phyloP scores from a whole-genome alignment of 1,140 invertebrate species.

The Scylla paramamosain region DNA sequence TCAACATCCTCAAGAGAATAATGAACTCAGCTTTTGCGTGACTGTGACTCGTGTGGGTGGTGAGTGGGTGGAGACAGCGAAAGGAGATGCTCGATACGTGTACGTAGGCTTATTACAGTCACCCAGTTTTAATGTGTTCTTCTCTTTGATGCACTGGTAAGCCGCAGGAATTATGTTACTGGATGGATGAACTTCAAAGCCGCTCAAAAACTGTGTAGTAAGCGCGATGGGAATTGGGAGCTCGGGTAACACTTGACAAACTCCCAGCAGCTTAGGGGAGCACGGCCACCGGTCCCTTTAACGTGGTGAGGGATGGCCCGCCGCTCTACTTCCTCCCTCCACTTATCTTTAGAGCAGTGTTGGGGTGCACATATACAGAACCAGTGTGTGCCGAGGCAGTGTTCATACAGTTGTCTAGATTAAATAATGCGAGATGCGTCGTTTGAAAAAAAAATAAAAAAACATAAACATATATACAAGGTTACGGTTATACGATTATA shows the following conservation, averaged over 20 bases:
- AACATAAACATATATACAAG: no score
- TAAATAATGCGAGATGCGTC: no score
- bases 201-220: constrained; percentile 2
- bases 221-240: not conserved
- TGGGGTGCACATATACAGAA: no score
- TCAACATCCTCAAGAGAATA: not conserved
- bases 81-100: not conserved
- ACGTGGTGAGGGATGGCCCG: not conserved
- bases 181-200: not conserved
- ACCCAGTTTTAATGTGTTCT: not conserved
- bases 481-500: no score
- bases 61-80: no score
- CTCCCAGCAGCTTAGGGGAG: not conserved
- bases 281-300: not conserved
- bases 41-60: not conserved
- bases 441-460: no score
- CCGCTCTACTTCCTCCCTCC: not conserved
- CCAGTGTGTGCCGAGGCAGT: no score
- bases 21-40: not conserved
- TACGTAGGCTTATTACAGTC: not conserved
- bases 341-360: no score
- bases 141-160: not conserved
- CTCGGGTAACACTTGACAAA: not conserved
- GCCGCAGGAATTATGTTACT: constrained; percentile 1
- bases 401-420: no score